Evolutionary conservation across 2,888 invertebrate species (phyloP).

Genomic region (Synanthedon formicaeformis): DNA sequence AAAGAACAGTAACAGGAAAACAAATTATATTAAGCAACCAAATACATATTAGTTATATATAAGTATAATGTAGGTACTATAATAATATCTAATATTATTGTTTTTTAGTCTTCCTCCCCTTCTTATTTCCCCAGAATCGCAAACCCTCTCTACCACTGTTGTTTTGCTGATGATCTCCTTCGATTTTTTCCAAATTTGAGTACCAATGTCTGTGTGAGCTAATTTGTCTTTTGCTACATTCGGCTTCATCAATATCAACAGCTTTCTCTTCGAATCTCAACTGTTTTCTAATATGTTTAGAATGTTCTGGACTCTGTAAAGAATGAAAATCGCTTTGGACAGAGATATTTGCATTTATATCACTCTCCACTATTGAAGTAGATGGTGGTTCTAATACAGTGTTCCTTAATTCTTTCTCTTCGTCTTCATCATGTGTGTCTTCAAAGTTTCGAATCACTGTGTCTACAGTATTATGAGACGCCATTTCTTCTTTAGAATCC

Average conservation of each 20-base stretch:
- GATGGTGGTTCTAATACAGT: conserved; percentile 5
- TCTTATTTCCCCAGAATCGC: conserved; percentile 31
- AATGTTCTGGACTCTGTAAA: conserved; percentile 3
- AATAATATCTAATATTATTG: too few relatives aligned
- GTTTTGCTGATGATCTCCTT: conserved; percentile 16
- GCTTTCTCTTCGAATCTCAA: conserved; percentile 41
- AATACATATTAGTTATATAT: too few relatives aligned
- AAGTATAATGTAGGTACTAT: too few relatives aligned
- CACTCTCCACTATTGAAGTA: not conserved
- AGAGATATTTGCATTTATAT: not conserved
- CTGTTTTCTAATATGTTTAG: conserved; percentile 16
- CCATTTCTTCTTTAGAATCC: conserved; percentile 11
- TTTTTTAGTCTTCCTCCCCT: conserved; percentile 22
- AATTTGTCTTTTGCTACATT: not conserved
- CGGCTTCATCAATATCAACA: conserved; percentile 1
- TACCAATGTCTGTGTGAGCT: conserved; percentile 4
- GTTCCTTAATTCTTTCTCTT: conserved; percentile 27
- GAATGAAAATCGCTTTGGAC: conserved; percentile 7
- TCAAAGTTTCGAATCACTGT: not conserved
- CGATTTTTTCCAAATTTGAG: conserved; percentile 12
- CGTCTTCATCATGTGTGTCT: conserved; percentile 3
- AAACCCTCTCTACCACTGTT: conserved; percentile 22
- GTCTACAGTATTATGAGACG: not conserved
- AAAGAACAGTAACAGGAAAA: too few relatives aligned
- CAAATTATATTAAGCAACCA: too few relatives aligned